A percentile compares a stretch with the other conserved stretches of the same genome.
These are phyloP conservation scores for Pollenia angustigena DNA, from an alignment of 2,888 invertebrate species.

Conservation along the genomic window DNA sequence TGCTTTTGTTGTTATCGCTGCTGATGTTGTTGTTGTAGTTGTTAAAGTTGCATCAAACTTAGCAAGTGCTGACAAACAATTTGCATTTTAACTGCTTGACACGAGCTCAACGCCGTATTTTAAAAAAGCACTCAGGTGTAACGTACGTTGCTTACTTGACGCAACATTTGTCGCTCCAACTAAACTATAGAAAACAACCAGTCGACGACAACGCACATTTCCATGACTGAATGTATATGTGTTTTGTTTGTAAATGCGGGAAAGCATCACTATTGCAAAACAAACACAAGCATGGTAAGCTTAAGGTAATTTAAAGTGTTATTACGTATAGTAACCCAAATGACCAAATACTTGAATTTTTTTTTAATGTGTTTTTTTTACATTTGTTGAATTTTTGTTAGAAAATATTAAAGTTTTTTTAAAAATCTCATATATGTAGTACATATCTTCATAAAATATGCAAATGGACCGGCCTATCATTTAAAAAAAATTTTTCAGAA, in stretches of 20 bases:
- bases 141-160: constrained; percentile 62
- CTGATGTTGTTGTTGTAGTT: constrained; percentile 13
- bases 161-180: constrained; percentile 56
- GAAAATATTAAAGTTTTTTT: no score
- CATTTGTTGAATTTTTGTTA: no score
- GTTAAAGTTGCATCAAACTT: neutral
- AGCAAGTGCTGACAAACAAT: constrained; percentile 64
- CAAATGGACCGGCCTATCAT: no score
- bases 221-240: neutral
- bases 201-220: neutral
- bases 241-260: neutral
- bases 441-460: neutral
- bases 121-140: constrained; percentile 67
- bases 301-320: neutral
- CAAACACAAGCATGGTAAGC: neutral
- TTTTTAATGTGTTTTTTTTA: no score
- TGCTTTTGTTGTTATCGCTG: neutral
- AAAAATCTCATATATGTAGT: no score
- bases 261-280: neutral
- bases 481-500: no score
- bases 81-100: constrained; percentile 68
- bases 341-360: neutral
- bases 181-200: neutral
- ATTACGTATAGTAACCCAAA: neutral
- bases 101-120: constrained; percentile 56